Evolutionary conservation across 2,113 vertebrate genomes (phyloP).

Genomic region (Dicerorhinus sumatrensis): DNA sequence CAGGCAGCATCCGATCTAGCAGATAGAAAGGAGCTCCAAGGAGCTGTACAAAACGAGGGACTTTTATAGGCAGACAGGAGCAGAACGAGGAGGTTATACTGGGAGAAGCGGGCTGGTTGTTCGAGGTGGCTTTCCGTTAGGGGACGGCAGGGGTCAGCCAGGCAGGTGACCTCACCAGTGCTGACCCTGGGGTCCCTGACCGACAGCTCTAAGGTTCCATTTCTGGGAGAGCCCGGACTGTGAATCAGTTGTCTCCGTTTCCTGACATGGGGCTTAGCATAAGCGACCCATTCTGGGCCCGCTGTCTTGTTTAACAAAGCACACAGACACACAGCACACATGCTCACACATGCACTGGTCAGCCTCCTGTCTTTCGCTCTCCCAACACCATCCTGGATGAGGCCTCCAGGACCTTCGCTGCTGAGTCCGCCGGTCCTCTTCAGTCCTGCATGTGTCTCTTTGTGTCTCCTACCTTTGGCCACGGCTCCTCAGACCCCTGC

Average conservation of each 20-base stretch:
- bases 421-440: fast-evolving
- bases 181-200: fast-evolving
- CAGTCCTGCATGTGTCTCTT: fast-evolving
- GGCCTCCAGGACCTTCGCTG: background rate
- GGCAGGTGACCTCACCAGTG: too few relatives aligned
- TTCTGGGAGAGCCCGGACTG: background rate
- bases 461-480: background rate
- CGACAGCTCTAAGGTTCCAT: too few relatives aligned
- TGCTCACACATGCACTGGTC: background rate
- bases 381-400: background rate
- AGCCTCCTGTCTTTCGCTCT: background rate
- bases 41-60: background rate
- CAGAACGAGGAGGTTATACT: background rate
- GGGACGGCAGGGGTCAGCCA: background rate
- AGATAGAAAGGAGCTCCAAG: background rate
- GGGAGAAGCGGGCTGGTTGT: too few relatives aligned
- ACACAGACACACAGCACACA: background rate
- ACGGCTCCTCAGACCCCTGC: background rate
- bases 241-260: background rate
- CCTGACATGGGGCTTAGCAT: background rate
- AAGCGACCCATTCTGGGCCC: background rate
- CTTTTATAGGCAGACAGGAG: background rate
- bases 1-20: fast-evolving
- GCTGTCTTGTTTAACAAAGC: background rate
- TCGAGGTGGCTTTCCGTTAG: background rate